Base-by-base conservation (phyloP, 2,797 vertebrate species). In the Varecia variegata region DNA sequence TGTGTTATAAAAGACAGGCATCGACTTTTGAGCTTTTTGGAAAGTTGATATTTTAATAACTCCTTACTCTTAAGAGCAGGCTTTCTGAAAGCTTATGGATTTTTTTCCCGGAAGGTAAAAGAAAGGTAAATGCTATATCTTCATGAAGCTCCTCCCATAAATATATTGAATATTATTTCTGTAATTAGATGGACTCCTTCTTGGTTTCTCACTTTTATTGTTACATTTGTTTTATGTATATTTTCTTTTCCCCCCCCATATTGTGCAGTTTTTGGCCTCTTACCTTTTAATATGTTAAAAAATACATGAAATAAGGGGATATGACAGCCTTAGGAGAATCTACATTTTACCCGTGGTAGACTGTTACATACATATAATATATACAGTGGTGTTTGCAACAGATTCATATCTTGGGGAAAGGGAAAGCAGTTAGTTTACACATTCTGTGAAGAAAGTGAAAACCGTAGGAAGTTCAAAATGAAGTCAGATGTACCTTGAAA, bases 1-100 rank as follows among this genome's bases (percentile, higher is more conserved):
- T n/a, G 10, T 90, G 13, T 79, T 54, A 47, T 43, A n/a, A 82
- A 23, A 95, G 94, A 25, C 86, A 68, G 45, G 67, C 60, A 0
- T 17, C 86, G 20, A 0, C 0, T 82, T 83, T 56, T 74, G 30
- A 94, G 47, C 43, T 90, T 79, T 97, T 76, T 62, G n/a, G 30
- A 82, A 94, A 74, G 73, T 80, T 92, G 32, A 21, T 86, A 71
- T 60, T 94, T 95, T 90, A 93, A 67, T 82, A 93, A 85, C 52
- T 93, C n/a, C 4, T 73, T 79, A 56, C 43, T 87, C n/a, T 92
- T 87, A 82, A 71, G 17, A 62, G 21, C 40, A 27, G 35, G 18
- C 30, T 80, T 97, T 94, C 25, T 95, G 62, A 95, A 77, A 85
- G 45, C 52, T 45, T 60, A 15, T 73, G 35, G 40, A 27, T 18